Conservation (phyloP, 2,113 vertebrate species). For the Ailurus styani region DNA sequence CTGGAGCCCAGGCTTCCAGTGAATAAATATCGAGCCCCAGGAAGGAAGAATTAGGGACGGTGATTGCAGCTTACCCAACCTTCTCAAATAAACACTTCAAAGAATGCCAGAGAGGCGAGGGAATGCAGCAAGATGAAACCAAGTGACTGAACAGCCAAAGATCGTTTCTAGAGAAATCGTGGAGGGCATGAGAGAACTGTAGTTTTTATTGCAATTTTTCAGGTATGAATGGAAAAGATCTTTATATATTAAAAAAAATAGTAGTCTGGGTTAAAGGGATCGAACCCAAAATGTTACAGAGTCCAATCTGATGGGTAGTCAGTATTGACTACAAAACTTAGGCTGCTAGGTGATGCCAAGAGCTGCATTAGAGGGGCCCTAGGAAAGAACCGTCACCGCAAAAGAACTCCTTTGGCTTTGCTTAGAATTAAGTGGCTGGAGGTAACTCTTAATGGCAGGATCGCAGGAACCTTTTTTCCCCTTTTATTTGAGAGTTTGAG, state of each 20-base stretch:
- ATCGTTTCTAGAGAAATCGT: background rate
- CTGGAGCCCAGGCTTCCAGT: background rate
- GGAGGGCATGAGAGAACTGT: background rate
- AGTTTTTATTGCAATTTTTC: background rate
- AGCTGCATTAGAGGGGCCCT: background rate
- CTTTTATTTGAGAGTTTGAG: slow-evolving; percentile 48
- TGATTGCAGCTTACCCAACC: background rate
- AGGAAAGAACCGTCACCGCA: background rate
- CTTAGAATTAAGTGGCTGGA: background rate
- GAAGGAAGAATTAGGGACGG: background rate
- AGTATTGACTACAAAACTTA: background rate
- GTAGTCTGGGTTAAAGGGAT: background rate
- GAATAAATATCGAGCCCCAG: background rate
- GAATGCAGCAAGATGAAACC: background rate
- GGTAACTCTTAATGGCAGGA: background rate
- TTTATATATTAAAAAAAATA: background rate
- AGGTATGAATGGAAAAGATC: background rate
- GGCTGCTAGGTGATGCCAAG: background rate
- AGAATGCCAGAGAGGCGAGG: background rate
- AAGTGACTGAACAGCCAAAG: background rate
- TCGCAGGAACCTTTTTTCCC: background rate
- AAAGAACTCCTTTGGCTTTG: background rate
- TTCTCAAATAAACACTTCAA: background rate
- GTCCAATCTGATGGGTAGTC: background rate
- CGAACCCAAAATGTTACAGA: background rate